Evolutionary conservation across 2,888 invertebrate species (phyloP).

Genomic region (Coelinius sp.): DNA sequence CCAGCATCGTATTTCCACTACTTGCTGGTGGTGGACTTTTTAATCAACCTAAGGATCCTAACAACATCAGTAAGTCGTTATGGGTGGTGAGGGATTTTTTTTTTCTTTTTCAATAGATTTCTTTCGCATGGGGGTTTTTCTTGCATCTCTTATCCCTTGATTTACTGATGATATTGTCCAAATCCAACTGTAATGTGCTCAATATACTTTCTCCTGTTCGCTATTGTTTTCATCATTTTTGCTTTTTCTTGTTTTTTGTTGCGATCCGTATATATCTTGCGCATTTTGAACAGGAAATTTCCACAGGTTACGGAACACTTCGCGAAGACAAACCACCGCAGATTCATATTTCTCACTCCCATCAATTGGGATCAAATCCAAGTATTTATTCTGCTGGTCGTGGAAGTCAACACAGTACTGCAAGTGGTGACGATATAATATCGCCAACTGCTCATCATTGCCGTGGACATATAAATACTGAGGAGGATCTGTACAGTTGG

Average conservation of each 20-base stretch:
- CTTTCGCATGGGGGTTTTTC: too few relatives aligned
- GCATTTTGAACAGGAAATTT: too few relatives aligned
- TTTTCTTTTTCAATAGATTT: background rate
- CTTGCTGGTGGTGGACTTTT: conserved; percentile 75
- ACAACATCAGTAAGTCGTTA: conserved; percentile 65
- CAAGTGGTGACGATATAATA: conserved; percentile 67
- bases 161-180: too few relatives aligned
- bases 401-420: conserved; percentile 69
- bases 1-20: conserved; percentile 84
- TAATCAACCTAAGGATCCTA: conserved; percentile 66
- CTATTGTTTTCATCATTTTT: too few relatives aligned
- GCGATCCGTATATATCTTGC: too few relatives aligned
- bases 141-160: too few relatives aligned
- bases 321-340: conserved; percentile 77
- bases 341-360: conserved; percentile 65
- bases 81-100: background rate
- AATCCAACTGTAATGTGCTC: too few relatives aligned
- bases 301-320: conserved; percentile 83
- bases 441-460: conserved; percentile 73
- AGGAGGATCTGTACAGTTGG: conserved; percentile 96
- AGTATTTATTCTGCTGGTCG: conserved; percentile 72
- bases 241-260: too few relatives aligned
- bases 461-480: conserved; percentile 74
- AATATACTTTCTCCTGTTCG: too few relatives aligned
- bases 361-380: conserved; percentile 79